Percentiles rank a stretch among this genome's conserved stretches.
These are phyloP conservation scores for Hesperia comma DNA, from an alignment of 2,888 invertebrate species.

Conservation along the genomic window DNA sequence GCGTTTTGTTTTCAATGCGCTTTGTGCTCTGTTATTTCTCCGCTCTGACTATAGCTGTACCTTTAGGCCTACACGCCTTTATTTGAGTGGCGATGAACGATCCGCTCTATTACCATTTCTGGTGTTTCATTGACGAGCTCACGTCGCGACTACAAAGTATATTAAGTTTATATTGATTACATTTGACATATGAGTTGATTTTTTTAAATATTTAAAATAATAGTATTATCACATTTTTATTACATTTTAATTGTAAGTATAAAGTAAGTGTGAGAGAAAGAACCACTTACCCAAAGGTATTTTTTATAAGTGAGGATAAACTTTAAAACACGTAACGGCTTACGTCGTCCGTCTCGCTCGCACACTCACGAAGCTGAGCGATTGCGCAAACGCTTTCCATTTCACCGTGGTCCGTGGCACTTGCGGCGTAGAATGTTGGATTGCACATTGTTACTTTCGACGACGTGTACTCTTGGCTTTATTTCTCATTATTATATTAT, in stretches of 20 bases:
- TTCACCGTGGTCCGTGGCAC: constrained; percentile 64
- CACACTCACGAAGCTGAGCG: constrained; percentile 46
- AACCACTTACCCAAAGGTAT: too few species aligned
- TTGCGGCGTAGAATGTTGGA: constrained; percentile 38
- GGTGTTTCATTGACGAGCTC: background rate
- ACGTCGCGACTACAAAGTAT: too few species aligned
- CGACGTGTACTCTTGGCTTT: constrained; percentile 33
- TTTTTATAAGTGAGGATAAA: constrained; percentile 4
- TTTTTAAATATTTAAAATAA: too few species aligned
- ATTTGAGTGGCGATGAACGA: constrained; percentile 1
- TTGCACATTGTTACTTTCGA: constrained; percentile 32
- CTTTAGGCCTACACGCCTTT: constrained; percentile 9
- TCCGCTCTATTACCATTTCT: background rate
- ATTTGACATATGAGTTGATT: too few species aligned
- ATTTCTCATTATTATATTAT: too few species aligned
- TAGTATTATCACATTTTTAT: too few species aligned
- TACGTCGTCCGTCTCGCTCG: constrained; percentile 34
- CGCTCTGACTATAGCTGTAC: background rate
- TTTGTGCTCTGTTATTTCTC: constrained; percentile 8
- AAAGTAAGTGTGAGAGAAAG: background rate
- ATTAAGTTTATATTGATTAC: too few species aligned
- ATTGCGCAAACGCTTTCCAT: constrained; percentile 82
- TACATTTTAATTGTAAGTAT: too few species aligned
- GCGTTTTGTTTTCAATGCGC: constrained; percentile 29
- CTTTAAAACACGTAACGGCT: constrained; percentile 5